Base-by-base conservation (phyloP, 2,797 vertebrate genomes). In the Odontamblyopus lacepedii region DNA sequence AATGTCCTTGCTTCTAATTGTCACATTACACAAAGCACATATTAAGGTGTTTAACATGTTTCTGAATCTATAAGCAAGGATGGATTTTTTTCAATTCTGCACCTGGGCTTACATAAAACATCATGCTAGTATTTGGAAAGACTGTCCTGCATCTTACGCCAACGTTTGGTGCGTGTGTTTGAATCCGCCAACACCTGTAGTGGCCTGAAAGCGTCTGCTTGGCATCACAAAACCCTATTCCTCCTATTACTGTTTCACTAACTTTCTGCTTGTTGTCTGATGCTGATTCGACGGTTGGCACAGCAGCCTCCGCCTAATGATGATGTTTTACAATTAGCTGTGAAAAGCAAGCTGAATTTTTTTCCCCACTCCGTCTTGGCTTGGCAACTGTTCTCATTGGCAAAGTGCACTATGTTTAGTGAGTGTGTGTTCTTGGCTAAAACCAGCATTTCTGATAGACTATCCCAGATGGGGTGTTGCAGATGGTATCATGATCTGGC, bases 381-480 rank as follows among this genome's bases (percentile, higher is more conserved):
- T 85, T 90, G 90, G 90, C 89, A 88, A 88, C 71, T 56, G 80
- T 67, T 74, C 75, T 61, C 16, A 13, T 85, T 91, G 90, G 88
- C 90, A 89, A 79, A 81, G 78, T 69, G 70, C 66, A 69, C 77
- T 85, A 78, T 87, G 83, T 85, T 84, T 87, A 85, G 87, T 80
- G 81, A 81, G 75, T 78, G 79, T 26, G 55, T 56, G 68, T 83
- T 89, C 85, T 88, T 79, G 86, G 89, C 91, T 87, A 91, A 89
- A 90, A 35, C 89, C 87, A 85, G 85, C 86, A 83, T 88, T 91
- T 83, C 88, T 86, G 87, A 88, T 88, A 80, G 87, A 88, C 88
- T 84, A 85, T 86, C 86, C 88, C 90, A 91, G 90, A 91, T 92
- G 89, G 90, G 87, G 82, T 85, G 87, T 87, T 91, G 84, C 90